Evolutionary conservation across 2,797 vertebrate genomes (phyloP).

Genomic region (Threskiornis aethiopicus): DNA sequence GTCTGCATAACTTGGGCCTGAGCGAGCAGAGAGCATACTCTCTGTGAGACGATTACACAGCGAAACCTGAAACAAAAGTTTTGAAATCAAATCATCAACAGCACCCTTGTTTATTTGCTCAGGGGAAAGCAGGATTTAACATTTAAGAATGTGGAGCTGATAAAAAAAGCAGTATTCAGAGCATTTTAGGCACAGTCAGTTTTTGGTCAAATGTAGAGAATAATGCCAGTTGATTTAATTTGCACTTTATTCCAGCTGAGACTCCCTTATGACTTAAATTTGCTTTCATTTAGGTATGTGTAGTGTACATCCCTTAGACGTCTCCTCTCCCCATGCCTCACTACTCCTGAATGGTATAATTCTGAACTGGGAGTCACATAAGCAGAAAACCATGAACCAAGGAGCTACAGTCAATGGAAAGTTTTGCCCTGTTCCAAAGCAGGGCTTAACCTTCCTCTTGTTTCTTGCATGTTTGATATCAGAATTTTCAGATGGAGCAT

Average conservation of each 20-base stretch:
- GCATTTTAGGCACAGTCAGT: background rate
- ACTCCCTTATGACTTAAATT: background rate
- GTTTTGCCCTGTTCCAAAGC: background rate
- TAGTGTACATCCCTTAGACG: accelerated
- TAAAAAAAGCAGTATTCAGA: background rate
- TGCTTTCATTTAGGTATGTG: background rate
- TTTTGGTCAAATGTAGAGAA: background rate
- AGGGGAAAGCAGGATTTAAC: background rate
- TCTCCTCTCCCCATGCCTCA: background rate
- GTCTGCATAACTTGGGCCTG: background rate
- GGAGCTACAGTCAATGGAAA: background rate
- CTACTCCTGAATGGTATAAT: background rate
- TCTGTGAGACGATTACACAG: background rate
- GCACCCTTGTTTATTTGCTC: background rate
- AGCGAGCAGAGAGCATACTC: accelerated
- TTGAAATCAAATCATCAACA: background rate
- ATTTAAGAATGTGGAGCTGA: background rate
- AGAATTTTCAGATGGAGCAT: constrained; percentile 7
- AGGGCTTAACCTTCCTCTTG: background rate
- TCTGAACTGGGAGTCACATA: background rate
- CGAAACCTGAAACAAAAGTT: background rate
- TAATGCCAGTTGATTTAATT: background rate
- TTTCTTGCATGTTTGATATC: background rate
- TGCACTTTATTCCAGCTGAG: background rate
- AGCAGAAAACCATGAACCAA: background rate